Percentiles rank a stretch among this genome's conserved stretches.
Conservation (phyloP, 2,888 invertebrate species). For the Agriotes lineatus region DNA sequence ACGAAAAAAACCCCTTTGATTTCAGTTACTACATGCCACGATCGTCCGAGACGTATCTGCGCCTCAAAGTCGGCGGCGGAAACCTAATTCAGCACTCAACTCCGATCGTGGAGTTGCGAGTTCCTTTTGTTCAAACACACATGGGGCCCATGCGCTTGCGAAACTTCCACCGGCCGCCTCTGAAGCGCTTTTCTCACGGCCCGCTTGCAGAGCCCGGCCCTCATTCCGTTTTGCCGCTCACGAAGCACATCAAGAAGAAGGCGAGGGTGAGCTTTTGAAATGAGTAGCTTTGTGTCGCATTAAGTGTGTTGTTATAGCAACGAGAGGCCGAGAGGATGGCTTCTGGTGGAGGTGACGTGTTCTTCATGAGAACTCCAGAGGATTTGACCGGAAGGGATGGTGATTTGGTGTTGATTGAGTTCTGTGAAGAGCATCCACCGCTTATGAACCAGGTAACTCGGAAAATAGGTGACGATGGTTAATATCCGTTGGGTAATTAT, state of each 20-base stretch:
- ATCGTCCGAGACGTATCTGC: conserved; percentile 82
- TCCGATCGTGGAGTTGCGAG: conserved; percentile 93
- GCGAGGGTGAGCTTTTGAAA: conserved; percentile 75
- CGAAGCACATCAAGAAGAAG: conserved; percentile 93
- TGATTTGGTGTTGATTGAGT: conserved; percentile 90
- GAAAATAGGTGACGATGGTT: neutral
- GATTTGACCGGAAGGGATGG: conserved; percentile 96
- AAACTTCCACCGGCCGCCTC: conserved; percentile 92
- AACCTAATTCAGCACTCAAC: conserved; percentile 97
- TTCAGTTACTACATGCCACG: conserved; percentile 92
- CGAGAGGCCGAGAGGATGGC: conserved; percentile 93
- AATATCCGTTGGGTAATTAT: neutral
- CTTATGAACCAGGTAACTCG: conserved; percentile 85
- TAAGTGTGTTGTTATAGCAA: conserved; percentile 70
- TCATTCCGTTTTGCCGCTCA: conserved; percentile 86
- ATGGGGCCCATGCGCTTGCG: conserved; percentile 87
- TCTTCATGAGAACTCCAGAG: conserved; percentile 97
- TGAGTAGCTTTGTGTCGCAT: neutral
- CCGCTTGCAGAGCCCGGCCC: conserved; percentile 78
- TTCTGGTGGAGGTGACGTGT: conserved; percentile 98
- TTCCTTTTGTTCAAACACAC: conserved; percentile 96
- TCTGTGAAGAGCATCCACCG: conserved; percentile 98
- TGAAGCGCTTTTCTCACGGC: conserved; percentile 90
- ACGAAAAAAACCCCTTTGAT: conserved; percentile 29
- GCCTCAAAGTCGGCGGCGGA: conserved; percentile 89